These are phyloP conservation scores for Allobates femoralis DNA, from an alignment of 2,797 vertebrate genomes.

Conservation along the genomic window DNA sequence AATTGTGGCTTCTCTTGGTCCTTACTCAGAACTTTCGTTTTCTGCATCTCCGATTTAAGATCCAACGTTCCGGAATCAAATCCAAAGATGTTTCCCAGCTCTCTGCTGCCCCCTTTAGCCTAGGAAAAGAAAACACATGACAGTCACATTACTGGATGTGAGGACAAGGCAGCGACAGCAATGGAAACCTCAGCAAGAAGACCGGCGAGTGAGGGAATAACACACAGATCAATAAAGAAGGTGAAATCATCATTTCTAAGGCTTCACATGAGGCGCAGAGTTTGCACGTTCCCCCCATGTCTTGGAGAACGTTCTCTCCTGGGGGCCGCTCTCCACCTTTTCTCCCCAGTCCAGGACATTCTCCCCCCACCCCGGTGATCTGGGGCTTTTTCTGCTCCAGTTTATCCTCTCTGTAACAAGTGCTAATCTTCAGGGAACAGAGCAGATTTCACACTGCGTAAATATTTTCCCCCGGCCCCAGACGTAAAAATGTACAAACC, in stretches of 20 bases:
- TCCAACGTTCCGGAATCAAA: slow-evolving; percentile 57
- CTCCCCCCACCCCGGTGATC: not conserved
- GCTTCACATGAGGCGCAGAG: too few species aligned
- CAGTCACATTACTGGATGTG: not conserved
- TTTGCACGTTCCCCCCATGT: too few species aligned
- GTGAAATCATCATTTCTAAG: too few species aligned
- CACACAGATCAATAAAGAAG: too few species aligned
- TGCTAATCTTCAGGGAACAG: slow-evolving; percentile 38
- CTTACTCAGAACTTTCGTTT: slow-evolving; percentile 81
- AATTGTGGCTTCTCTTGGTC: not conserved
- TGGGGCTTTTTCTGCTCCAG: not conserved
- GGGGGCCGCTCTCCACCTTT: not conserved
- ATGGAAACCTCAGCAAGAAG: not conserved
- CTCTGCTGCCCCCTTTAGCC: slow-evolving; percentile 89
- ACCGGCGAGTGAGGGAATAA: not conserved
- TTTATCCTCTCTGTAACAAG: slow-evolving; percentile 26
- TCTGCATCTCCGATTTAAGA: slow-evolving; percentile 77
- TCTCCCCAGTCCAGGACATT: not conserved
- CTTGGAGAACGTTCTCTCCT: too few species aligned
- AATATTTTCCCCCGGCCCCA: slow-evolving; percentile 39
- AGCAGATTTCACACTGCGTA: slow-evolving; percentile 28
- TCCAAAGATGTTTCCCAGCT: slow-evolving; percentile 79
- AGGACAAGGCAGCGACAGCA: not conserved
- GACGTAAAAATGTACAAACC: slow-evolving; percentile 31
- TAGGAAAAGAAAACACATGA: slow-evolving; percentile 68